Base-by-base conservation (phyloP, 1,140 invertebrate species). In the Rhyzopertha dominica region DNA sequence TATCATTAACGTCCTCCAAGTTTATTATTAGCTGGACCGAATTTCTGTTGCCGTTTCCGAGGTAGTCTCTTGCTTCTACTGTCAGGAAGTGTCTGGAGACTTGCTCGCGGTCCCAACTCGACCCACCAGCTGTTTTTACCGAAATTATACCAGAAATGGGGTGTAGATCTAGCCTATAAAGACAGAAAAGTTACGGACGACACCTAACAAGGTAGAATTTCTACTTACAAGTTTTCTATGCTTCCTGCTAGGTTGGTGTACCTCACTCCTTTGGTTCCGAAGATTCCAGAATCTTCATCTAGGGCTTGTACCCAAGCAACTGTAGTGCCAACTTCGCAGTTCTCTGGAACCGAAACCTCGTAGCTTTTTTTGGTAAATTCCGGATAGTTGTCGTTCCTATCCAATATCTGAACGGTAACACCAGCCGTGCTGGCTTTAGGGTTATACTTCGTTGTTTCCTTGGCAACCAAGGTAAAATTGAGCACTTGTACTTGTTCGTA, bases 371-470 rank as follows among this genome's bases (percentile, higher is more conserved):
- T 77, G 0, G 77, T 81, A 60, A 97, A 97, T 64, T 89, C 83
- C 0, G 93, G 94, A 62, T 87, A 87, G 68, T 96, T 95, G 63
- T 97, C 94, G 62, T 97, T 96, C 63, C 88, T 81, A 71, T 98
- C 94, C 48, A 84, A 75, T 57, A 98, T 83, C 49, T 84, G 78
- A 30, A 96, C 81, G 8, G 80, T 86, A 2, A 97, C 83, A 25
- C 86, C 82, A 1, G 90, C 90, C 56, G 68, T 74, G 62, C 70
- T 74, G 59, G 81, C 80, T 68, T 88, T 87, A 4, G 84, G 80
- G 31, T 79, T 75, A 49, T 72, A 69, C 50, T 80, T 71, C 44
- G 85, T 84, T 36, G 82, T 76, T 76, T 95, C 91, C 66, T 84
- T 82, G 9, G 91, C 91, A 23, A 91, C 75, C 30, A 95, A 70